Evolutionary conservation across 2,113 vertebrate genomes (phyloP).

Genomic region (Saimiri boliviensis): DNA sequence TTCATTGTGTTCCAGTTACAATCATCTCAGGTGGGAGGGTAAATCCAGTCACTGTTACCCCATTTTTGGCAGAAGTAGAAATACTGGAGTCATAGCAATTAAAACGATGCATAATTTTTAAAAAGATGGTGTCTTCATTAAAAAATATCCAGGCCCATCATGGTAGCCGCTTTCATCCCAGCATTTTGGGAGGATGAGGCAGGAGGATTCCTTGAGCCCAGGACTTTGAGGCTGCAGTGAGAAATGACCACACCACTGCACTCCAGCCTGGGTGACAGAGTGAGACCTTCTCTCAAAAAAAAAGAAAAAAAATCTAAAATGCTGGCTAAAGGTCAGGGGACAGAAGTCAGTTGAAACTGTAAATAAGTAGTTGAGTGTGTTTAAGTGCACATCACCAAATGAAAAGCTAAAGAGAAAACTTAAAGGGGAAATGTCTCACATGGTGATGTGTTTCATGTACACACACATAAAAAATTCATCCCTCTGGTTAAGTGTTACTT

Average conservation of each 20-base stretch:
- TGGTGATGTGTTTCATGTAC: too few species aligned
- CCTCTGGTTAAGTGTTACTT: neutral
- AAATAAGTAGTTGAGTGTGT: neutral
- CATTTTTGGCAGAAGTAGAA: neutral
- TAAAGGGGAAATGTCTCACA: accelerated
- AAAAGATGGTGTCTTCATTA: neutral
- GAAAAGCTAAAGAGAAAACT: neutral
- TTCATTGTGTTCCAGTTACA: neutral
- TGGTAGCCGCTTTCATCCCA: too few species aligned
- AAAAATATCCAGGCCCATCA: neutral
- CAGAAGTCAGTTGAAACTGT: neutral
- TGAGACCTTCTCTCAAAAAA: too few species aligned
- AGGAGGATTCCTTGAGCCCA: too few species aligned
- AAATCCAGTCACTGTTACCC: neutral
- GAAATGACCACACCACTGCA: too few species aligned
- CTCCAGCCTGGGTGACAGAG: too few species aligned
- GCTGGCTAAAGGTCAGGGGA: neutral
- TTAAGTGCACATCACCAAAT: neutral
- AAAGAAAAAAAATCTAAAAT: neutral
- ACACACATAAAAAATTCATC: neutral
- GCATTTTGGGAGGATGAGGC: too few species aligned
- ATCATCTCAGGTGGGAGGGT: neutral
- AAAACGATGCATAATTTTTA: neutral
- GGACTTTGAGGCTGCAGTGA: too few species aligned
- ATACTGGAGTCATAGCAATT: neutral